Conservation (phyloP, 2,797 vertebrate genomes). For the Smutsia gigantea region DNA sequence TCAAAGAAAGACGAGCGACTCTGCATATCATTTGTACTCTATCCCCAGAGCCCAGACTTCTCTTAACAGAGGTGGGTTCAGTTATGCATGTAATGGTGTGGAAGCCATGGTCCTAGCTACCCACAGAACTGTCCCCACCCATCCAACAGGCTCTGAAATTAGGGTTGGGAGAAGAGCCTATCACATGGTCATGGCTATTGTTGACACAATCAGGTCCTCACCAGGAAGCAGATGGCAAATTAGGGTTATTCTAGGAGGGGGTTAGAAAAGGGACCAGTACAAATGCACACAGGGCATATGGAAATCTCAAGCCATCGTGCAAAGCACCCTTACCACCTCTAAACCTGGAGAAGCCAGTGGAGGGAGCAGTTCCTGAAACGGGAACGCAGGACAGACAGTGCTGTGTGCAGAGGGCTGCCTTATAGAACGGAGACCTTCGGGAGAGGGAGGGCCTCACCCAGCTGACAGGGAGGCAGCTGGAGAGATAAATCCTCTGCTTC, state of each 20-base stretch:
- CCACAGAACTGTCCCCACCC: neutral
- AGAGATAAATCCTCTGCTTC: neutral
- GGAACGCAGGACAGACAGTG: neutral
- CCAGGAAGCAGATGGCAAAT: neutral
- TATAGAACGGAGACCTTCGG: neutral
- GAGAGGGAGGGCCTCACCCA: neutral
- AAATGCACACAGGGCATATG: neutral
- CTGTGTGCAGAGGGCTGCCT: neutral
- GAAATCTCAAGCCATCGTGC: neutral
- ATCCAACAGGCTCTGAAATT: neutral
- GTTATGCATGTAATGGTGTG: neutral
- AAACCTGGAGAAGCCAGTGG: neutral
- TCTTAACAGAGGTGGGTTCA: neutral
- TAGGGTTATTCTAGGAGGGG: neutral
- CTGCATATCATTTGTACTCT: neutral
- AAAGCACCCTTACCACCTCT: neutral
- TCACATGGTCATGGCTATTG: neutral
- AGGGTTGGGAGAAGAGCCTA: neutral
- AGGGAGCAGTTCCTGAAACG: neutral
- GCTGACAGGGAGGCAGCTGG: neutral
- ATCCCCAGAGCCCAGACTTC: neutral
- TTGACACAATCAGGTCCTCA: neutral
- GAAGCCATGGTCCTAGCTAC: neutral
- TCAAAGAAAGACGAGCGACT: neutral
- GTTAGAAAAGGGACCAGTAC: neutral